These are phyloP conservation scores for Patiria pectinifera DNA, from an alignment of 53 echinoderm and acorn worm species.

Conservation along the genomic window DNA sequence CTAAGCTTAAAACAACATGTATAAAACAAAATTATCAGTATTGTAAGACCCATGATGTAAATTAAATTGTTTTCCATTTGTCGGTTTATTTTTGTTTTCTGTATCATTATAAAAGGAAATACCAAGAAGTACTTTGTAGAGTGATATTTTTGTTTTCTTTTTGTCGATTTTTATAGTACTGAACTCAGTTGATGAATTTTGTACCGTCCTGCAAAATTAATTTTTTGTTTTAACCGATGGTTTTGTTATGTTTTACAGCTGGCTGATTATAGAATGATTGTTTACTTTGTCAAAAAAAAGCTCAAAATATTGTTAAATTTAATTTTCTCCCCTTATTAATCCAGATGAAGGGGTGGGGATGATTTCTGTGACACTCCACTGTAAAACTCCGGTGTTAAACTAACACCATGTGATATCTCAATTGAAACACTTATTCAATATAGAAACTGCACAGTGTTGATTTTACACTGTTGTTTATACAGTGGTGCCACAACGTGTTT, in stretches of 20 bases:
- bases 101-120: slow-evolving; percentile 13
- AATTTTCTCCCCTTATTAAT: not conserved
- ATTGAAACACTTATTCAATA: too few species aligned
- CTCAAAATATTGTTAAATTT: not conserved
- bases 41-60: not conserved
- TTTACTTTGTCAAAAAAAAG: not conserved
- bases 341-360: not conserved
- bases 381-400: too few species aligned
- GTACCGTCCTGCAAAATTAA: slow-evolving; percentile 25
- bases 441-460: too few species aligned
- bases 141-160: slow-evolving; percentile 1
- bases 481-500: too few species aligned
- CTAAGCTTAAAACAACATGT: not conserved
- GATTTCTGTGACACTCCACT: too few species aligned
- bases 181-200: slow-evolving; percentile 25
- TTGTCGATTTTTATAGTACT: slow-evolving; percentile 18
- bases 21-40: slow-evolving; percentile 22
- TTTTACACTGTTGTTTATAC: too few species aligned
- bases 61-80: slow-evolving; percentile 1
- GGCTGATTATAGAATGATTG: not conserved
- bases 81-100: slow-evolving; percentile 7
- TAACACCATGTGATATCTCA: too few species aligned
- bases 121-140: slow-evolving; percentile 29
- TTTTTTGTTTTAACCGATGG: not conserved
- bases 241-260: not conserved